Evolutionary conservation across 2,888 invertebrate species (phyloP), one percentile per base, ranked within the genome.

Genomic region (Perizoma affinitatum): DNA sequence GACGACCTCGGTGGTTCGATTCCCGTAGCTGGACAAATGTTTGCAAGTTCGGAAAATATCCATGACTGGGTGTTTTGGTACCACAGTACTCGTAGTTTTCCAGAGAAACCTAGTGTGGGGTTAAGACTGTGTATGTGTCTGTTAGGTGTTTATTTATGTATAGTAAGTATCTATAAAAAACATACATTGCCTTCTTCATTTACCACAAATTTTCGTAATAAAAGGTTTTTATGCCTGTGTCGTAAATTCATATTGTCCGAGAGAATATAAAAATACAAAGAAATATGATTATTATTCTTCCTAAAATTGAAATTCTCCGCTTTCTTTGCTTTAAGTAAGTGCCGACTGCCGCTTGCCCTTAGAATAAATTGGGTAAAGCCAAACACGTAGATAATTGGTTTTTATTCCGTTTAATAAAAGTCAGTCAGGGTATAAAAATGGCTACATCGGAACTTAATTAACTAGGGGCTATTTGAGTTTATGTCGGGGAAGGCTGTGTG

Each of bases 321-420:
- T 62, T 56, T 61, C 56, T 54, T 61, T 62, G 52, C 56, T 52
- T 61, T 63, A 48, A 60, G 42, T 61, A 56, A 61, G 51, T 50
- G 50, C 48, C 53, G 43, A 52, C 44, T 51, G 57, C 53, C 58
- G 54, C 57, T 58, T 66, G 43, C 62, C 64, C 63, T 58, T 51
- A 59, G 66, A 67, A 66, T 58, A 63, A 67, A 69, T 67, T 69
- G 58, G 58, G 58, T 59, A 58, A 58, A 53, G 38, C 61, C 55
- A 58, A 59, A 54, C 57, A 52, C 58, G 55, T 61, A 61, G 58
- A 66, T 69, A 67, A 69, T 66, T 67, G 64, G 58, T 65, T 69
- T 60, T 63, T 63, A 61, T 63, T 64, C 51, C 52, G 60, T 63
- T 61, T 64, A 67, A 58, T 66, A 66, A 66, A 63, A 68, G 49